These are phyloP conservation scores for Scomberomorus guttatus DNA, from an alignment of 2,797 vertebrate species.

Conservation along the genomic window DNA sequence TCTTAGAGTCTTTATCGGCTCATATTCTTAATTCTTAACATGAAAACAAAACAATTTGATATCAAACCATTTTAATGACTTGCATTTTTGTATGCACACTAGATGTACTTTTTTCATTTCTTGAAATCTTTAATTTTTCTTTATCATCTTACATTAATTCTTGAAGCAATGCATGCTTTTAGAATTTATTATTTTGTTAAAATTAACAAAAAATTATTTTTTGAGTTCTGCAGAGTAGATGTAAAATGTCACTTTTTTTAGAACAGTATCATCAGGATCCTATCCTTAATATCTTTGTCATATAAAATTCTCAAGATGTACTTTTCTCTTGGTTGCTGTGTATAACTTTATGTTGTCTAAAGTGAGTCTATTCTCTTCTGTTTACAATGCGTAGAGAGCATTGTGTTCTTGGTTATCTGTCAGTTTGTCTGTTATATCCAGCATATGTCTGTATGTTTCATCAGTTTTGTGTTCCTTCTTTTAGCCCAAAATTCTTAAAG, in stretches of 20 bases:
- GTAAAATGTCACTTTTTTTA: too few species aligned
- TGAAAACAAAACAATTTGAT: not conserved
- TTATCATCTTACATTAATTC: too few species aligned
- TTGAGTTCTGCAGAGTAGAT: too few species aligned
- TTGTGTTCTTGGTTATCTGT: conserved; percentile 32
- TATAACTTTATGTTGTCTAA: not conserved
- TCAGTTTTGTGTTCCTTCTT: conserved; percentile 31
- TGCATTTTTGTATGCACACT: too few species aligned
- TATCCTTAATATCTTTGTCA: not conserved
- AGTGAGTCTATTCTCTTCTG: conserved; percentile 4
- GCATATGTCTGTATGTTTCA: not conserved
- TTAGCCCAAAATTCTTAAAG: conserved; percentile 41
- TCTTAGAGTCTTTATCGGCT: conserved; percentile 43
- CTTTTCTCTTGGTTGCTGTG: not conserved
- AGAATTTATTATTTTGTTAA: not conserved
- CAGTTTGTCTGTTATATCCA: conserved; percentile 7
- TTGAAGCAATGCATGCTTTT: too few species aligned
- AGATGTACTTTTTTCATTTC: too few species aligned
- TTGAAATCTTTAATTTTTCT: too few species aligned
- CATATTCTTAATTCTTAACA: conserved; percentile 12
- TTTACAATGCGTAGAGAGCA: conserved; percentile 71
- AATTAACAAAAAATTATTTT: too few species aligned
- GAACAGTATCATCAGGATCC: too few species aligned
- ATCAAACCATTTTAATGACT: too few species aligned
- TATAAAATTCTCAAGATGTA: not conserved